Conservation (phyloP, 2,888 invertebrate species). For the Boloria selene region DNA sequence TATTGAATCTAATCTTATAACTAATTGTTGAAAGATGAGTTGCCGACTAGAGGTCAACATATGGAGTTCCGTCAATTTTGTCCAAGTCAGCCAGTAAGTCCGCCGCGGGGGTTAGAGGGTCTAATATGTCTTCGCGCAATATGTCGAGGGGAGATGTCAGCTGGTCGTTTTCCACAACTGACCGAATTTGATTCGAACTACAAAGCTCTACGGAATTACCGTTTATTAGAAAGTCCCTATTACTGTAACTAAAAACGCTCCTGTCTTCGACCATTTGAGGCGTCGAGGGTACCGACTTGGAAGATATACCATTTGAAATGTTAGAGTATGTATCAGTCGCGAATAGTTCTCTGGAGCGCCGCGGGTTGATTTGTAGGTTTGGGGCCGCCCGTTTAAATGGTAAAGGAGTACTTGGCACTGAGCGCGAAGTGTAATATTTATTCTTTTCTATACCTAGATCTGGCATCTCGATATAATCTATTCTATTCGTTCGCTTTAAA, state of each 20-base stretch:
- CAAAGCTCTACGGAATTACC: conserved; percentile 82
- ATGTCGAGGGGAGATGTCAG: conserved; percentile 71
- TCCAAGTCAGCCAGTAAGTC: conserved; percentile 73
- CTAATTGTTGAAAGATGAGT: conserved; percentile 42
- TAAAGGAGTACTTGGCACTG: conserved; percentile 86
- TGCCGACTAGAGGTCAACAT: conserved; percentile 76
- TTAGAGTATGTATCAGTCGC: conserved; percentile 57
- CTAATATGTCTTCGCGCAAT: conserved; percentile 69
- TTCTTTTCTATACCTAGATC: conserved; percentile 66
- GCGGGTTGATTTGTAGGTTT: conserved; percentile 67
- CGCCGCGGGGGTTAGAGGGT: conserved; percentile 66
- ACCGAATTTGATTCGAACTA: conserved; percentile 54
- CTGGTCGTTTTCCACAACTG: conserved; percentile 59
- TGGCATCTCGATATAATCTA: conserved; percentile 68
- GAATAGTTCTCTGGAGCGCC: conserved; percentile 66
- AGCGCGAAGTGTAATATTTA: conserved; percentile 83
- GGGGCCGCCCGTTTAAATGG: conserved; percentile 75
- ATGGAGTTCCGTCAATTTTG: conserved; percentile 71
- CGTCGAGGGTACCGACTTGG: conserved; percentile 90
- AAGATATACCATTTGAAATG: conserved; percentile 79
- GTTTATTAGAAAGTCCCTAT: conserved; percentile 83
- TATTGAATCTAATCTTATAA: conserved; percentile 50
- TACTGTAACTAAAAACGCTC: conserved; percentile 83
- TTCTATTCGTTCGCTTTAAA: conserved; percentile 70
- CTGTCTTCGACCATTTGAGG: conserved; percentile 83